These are phyloP conservation scores for Glandiceps talaboti DNA, from an alignment of 53 echinoderm and acorn worm species.

Conservation along the genomic window DNA sequence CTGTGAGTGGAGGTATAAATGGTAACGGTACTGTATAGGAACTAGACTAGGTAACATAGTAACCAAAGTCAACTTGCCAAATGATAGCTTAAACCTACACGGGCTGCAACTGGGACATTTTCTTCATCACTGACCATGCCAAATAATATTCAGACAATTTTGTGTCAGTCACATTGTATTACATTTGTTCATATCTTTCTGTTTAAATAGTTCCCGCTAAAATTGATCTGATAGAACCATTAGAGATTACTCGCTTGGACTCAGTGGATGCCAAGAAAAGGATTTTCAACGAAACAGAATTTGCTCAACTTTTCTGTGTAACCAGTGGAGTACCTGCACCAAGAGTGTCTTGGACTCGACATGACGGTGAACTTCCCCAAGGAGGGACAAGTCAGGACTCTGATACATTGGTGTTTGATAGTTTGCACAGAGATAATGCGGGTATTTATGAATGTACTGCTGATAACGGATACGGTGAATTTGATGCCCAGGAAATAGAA, in stretches of 20 bases:
- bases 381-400: background rate
- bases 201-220: background rate
- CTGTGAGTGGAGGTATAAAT: too few relatives aligned
- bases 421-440: background rate
- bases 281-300: background rate
- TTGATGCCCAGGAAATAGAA: background rate
- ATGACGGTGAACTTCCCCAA: background rate
- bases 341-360: background rate
- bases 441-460: background rate
- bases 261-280: background rate
- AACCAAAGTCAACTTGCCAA: too few relatives aligned
- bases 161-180: too few relatives aligned
- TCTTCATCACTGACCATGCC: too few relatives aligned
- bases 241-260: background rate
- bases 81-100: too few relatives aligned
- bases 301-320: background rate
- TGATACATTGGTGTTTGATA: background rate
- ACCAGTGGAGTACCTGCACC: background rate
- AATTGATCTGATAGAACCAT: background rate
- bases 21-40: too few relatives aligned
- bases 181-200: background rate
- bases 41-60: too few relatives aligned
- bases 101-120: too few relatives aligned
- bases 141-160: too few relatives aligned
- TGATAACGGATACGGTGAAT: background rate